Conservation (phyloP, 2,113 vertebrate genomes). For the Copsychus sechellarum region DNA sequence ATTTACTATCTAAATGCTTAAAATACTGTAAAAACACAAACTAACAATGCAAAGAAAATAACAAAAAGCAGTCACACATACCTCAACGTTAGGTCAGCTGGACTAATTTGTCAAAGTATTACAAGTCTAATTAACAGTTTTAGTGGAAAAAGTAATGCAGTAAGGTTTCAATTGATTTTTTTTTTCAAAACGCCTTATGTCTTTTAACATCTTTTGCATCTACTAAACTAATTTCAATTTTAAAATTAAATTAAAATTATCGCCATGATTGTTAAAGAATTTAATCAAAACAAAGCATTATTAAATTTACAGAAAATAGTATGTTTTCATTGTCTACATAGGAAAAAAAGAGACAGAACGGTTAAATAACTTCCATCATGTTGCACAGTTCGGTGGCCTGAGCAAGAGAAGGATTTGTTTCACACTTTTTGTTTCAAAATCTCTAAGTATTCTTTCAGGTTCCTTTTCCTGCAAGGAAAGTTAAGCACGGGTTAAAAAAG, state of each 20-base stretch:
- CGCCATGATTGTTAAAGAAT: not conserved
- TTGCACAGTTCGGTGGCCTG: not conserved
- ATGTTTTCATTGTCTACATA: not conserved
- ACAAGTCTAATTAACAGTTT: not conserved
- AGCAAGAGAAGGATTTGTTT: not conserved
- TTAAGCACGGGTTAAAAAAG: not conserved
- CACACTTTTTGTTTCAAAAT: not conserved
- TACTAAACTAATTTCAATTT: not conserved
- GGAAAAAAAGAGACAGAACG: not conserved
- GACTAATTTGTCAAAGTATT: not conserved
- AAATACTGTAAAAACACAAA: not conserved
- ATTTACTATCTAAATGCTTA: not conserved
- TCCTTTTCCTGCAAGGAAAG: not conserved
- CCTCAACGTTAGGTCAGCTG: not conserved
- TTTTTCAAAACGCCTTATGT: not conserved
- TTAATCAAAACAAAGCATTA: not conserved
- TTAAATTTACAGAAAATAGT: not conserved
- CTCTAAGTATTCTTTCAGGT: not conserved
- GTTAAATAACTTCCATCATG: not conserved
- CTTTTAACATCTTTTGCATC: not conserved
- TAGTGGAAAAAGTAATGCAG: not conserved
- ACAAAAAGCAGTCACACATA: not conserved
- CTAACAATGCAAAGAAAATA: not conserved
- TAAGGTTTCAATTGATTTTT: not conserved
- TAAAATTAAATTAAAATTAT: not conserved